Evolutionary conservation across 1,140 invertebrate genomes (phyloP).

Genomic region (Drosophila yakuba): DNA sequence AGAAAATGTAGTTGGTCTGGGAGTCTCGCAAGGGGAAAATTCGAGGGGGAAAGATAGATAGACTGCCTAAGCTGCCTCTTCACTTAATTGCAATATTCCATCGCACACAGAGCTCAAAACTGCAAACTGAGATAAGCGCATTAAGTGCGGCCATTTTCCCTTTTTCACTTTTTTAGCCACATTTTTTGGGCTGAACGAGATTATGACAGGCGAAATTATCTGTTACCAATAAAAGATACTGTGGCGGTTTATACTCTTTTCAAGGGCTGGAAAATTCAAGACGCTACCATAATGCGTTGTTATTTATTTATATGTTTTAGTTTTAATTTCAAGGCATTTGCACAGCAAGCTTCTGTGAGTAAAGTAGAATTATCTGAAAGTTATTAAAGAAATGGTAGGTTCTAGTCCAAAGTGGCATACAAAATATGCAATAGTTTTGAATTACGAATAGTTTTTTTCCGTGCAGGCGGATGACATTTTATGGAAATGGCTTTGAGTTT

Average conservation of each 20-base stretch:
- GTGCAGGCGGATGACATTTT: not conserved
- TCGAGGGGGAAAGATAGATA: constrained; percentile 8
- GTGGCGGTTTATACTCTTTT: not conserved
- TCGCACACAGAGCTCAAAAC: constrained; percentile 31
- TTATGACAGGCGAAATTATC: constrained; percentile 1
- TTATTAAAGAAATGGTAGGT: too few relatives aligned
- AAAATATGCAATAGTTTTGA: too few relatives aligned
- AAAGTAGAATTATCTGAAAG: too few relatives aligned
- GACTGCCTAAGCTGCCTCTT: constrained; percentile 54
- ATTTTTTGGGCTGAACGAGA: not conserved
- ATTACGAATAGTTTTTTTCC: not conserved
- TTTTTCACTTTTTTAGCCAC: not conserved
- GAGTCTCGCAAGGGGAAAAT: not conserved
- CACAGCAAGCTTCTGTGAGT: too few relatives aligned
- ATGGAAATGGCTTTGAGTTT: constrained; percentile 12
- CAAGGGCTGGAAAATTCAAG: not conserved
- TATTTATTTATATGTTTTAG: too few relatives aligned
- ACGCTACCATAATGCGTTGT: not conserved
- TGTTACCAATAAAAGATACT: not conserved
- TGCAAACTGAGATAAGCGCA: constrained; percentile 49
- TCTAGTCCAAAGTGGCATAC: too few relatives aligned
- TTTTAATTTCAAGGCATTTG: too few relatives aligned
- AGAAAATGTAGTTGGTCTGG: constrained; percentile 15
- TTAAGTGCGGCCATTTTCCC: constrained; percentile 21
- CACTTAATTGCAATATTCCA: constrained; percentile 60